Base-by-base conservation (phyloP, 2,888 invertebrate genomes). In the Papilio elwesi region DNA sequence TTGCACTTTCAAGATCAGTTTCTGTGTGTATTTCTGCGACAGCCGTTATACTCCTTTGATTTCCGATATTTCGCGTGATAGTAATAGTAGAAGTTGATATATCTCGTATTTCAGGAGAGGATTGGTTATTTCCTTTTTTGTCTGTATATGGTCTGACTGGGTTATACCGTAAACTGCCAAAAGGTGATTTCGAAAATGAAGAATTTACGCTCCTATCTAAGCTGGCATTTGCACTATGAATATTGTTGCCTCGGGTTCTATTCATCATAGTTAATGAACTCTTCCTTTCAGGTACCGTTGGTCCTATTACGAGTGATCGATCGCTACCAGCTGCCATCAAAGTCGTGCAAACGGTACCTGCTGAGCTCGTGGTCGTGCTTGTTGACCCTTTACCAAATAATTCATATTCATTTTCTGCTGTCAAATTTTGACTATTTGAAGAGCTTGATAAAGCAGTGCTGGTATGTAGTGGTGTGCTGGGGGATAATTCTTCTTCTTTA, bases 351-450 rank as follows among this genome's bases (percentile, higher is more conserved):
- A 98, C 97, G 0, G 98, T 98, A 69, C 98, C 98, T 62, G 97
- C 97, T 0, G 98, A 98, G 84, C 98, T 98, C 0, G 98, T 97
- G 0, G 98, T 98, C 0, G 98, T 98, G 68, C 97, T 97, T 0
- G 98, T 98, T 2, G 97, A 97, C 5, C 98, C 98, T 89, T 97
- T 96, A n/a, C 98, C 98, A 85, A 97, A 98, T 52, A 98, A 90
- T 89, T 98, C 98, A 83, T 98, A 98, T 86, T 98, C 98, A 85
- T 97, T 98, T 90, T 98, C 98, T 2, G 97, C 96, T 16, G 96
- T 95, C 78, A 96, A 94, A 43, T 95, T 96, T 82, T 96, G 96
- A 82, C 96, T 96, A 73, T 96, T 95, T 67, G 95, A 95, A 51
- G 96, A 96, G 83, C 95, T 96, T 11, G 95, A 96, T 77, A 97